These are phyloP conservation scores for Leptosomus discolor DNA, from an alignment of 2,113 vertebrate genomes.

Conservation along the genomic window DNA sequence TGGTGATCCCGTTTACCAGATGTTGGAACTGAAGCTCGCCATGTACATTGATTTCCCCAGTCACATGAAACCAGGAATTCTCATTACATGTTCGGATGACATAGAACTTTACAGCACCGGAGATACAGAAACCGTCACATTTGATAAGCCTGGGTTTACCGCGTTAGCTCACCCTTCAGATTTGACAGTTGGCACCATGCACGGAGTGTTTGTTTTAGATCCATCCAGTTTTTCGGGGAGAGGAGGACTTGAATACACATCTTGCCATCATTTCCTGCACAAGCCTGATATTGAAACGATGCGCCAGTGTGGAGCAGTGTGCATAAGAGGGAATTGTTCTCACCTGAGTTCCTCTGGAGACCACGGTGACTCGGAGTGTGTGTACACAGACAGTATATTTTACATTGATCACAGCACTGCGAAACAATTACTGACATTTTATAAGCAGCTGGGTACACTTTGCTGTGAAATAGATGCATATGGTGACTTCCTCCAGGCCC, in stretches of 20 bases:
- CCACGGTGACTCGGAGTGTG: slow-evolving; percentile 52
- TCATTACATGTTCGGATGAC: slow-evolving; percentile 90
- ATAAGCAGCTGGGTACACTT: slow-evolving; percentile 74
- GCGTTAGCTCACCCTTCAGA: slow-evolving; percentile 90
- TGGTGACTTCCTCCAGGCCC: slow-evolving; percentile 91
- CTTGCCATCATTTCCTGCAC: slow-evolving; percentile 86
- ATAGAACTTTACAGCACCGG: slow-evolving; percentile 87
- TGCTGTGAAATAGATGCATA: slow-evolving; percentile 93
- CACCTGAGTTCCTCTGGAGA: not conserved
- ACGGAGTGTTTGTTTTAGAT: slow-evolving; percentile 91
- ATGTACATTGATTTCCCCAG: slow-evolving; percentile 91
- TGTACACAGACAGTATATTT: slow-evolving; percentile 93
- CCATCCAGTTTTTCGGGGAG: not conserved
- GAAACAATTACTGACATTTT: slow-evolving; percentile 75
- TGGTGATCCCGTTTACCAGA: slow-evolving; percentile 86
- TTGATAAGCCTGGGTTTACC: slow-evolving; percentile 86
- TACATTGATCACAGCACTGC: slow-evolving; percentile 81
- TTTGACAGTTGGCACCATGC: slow-evolving; percentile 81
- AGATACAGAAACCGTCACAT: slow-evolving; percentile 58
- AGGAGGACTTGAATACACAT: slow-evolving; percentile 71
- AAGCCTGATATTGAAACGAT: slow-evolving; percentile 85
- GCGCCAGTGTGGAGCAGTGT: slow-evolving; percentile 77
- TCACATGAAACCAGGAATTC: slow-evolving; percentile 86
- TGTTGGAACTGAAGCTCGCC: slow-evolving; percentile 93
- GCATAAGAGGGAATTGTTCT: not conserved